Conservation (phyloP, 2,113 vertebrate species). For the Mastomys coucha region DNA sequence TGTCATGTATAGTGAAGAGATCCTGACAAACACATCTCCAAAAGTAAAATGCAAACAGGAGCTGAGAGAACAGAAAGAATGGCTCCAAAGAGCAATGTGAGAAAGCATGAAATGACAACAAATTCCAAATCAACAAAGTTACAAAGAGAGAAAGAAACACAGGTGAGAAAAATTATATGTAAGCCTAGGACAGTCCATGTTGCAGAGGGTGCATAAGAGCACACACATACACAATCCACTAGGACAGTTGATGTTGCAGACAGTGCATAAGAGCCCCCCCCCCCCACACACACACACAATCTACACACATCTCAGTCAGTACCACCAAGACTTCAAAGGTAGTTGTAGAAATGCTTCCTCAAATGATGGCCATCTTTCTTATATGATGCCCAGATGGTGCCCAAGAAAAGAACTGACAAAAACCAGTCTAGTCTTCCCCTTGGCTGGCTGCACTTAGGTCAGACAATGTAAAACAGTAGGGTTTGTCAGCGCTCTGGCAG, state of each 20-base stretch:
- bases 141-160: background rate
- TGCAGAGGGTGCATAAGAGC: background rate
- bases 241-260: background rate
- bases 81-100: background rate
- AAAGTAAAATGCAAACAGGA: constrained; percentile 21
- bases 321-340: background rate
- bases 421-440: background rate
- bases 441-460: background rate
- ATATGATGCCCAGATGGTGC: background rate
- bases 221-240: background rate
- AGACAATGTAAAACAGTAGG: background rate
- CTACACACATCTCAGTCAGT: background rate
- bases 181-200: background rate
- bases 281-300: background rate
- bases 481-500: background rate
- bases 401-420: background rate
- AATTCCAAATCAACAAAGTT: background rate
- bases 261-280: background rate
- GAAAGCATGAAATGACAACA: background rate
- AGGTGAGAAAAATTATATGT: background rate
- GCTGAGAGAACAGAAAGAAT: background rate
- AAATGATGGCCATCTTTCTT: background rate
- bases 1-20: background rate
- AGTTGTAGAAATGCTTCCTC: background rate
- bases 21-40: background rate